Conservation (phyloP, 2,113 vertebrate genomes). For the Siphamia tubifer region DNA sequence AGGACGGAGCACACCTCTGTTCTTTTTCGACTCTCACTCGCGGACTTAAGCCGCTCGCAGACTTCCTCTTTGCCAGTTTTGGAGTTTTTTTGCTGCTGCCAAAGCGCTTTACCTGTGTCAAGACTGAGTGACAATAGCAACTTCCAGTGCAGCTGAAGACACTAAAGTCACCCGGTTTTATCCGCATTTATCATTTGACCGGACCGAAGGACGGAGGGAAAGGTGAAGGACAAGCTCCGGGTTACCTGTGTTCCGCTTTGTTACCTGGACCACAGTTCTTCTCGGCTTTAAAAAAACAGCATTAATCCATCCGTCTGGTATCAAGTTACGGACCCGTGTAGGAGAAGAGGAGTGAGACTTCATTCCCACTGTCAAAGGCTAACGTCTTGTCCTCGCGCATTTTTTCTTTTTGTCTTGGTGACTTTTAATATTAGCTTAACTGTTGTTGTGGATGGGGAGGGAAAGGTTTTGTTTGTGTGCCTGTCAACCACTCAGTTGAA, state of each 20-base stretch:
- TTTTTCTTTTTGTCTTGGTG: background rate
- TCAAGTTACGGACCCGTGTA: conserved; percentile 73
- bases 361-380: conserved; percentile 14
- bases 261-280: conserved; percentile 25
- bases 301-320: conserved; percentile 46
- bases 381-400: background rate
- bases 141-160: conserved; percentile 51
- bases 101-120: conserved; percentile 66
- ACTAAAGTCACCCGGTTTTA: conserved; percentile 50
- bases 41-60: conserved; percentile 6
- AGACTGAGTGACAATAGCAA: conserved; percentile 66
- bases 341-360: conserved; percentile 45
- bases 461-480: conserved; percentile 22
- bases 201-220: background rate
- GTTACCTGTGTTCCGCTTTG: background rate
- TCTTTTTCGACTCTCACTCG: conserved; percentile 13
- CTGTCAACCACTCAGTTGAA: conserved; percentile 42
- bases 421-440: no score
- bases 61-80: conserved; percentile 34
- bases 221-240: background rate
- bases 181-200: conserved; percentile 23
- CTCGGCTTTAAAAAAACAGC: conserved; percentile 13
- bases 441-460: conserved; percentile 57
- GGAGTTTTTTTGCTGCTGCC: conserved; percentile 52
- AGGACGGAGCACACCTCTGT: conserved; percentile 17